phyloP scores from a whole-genome alignment of 2,797 vertebrate genomes.

The Bradypodion ventrale region DNA sequence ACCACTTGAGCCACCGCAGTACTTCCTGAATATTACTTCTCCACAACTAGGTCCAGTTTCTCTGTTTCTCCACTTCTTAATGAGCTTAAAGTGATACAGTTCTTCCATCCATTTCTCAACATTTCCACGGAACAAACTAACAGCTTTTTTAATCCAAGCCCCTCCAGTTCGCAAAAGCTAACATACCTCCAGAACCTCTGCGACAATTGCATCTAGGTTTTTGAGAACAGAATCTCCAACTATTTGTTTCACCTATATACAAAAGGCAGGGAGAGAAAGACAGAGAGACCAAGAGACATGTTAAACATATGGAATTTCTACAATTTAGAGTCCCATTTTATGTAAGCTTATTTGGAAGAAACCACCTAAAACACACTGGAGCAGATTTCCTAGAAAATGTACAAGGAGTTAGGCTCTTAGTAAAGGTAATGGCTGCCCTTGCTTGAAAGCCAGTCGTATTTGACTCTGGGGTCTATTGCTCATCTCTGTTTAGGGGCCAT shows the following conservation, averaged over 20 bases:
- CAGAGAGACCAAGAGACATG: background rate
- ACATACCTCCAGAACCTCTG: slow-evolving; percentile 83
- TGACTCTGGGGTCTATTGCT: too few species aligned
- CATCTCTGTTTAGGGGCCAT: too few species aligned
- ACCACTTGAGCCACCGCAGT: too few species aligned
- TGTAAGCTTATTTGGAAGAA: background rate
- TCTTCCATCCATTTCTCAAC: background rate
- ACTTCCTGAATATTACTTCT: slow-evolving; percentile 95
- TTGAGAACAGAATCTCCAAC: slow-evolving; percentile 90
- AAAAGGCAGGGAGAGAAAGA: background rate
- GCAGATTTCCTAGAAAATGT: background rate
- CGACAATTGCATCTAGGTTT: slow-evolving; percentile 82
- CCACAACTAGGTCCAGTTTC: slow-evolving; percentile 95
- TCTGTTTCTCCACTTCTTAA: slow-evolving; percentile 91
- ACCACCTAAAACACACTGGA: background rate
- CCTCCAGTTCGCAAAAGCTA: background rate
- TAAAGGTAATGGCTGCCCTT: too few species aligned
- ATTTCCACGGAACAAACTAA: background rate
- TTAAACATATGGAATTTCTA: background rate
- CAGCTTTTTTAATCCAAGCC: background rate
- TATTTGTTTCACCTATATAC: slow-evolving; percentile 85
- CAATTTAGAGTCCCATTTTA: background rate
- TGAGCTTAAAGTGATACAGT: too few species aligned
- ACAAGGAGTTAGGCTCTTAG: background rate
- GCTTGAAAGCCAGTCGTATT: too few species aligned